phyloP scores from a whole-genome alignment of 2,888 invertebrate species.

The Eristalis tenax region DNA sequence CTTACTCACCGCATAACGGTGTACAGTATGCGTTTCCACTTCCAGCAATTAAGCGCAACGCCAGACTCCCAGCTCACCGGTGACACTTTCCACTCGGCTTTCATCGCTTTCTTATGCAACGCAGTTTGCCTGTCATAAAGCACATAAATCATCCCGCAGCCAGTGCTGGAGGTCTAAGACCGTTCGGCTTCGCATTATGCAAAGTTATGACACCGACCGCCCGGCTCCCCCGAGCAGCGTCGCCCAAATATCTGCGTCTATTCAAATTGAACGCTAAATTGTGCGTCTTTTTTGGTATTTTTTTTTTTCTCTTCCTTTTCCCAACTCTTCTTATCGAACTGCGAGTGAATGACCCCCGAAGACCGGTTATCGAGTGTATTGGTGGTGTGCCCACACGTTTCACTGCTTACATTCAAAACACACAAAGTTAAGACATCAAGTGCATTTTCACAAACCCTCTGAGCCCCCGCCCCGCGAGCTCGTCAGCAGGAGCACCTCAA shows the following conservation, averaged over 20 bases:
- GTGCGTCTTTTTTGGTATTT: background rate
- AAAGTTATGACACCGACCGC: slow-evolving; percentile 29
- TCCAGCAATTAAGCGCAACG: background rate
- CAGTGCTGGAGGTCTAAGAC: slow-evolving; percentile 1
- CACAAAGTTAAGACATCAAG: slow-evolving; percentile 55
- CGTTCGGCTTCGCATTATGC: slow-evolving; percentile 19
- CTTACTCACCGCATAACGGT: background rate
- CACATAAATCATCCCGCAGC: background rate
- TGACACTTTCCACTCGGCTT: background rate
- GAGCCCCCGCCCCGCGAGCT: no score
- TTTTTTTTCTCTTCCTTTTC: background rate
- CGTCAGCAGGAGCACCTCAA: no score
- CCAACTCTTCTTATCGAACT: background rate
- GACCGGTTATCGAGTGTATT: slow-evolving; percentile 28
- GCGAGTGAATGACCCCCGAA: slow-evolving; percentile 52
- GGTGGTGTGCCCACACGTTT: slow-evolving; percentile 40
- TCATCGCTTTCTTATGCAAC: background rate
- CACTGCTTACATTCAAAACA: slow-evolving; percentile 35
- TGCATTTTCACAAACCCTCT: slow-evolving; percentile 44
- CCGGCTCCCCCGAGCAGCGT: background rate
- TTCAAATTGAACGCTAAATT: slow-evolving; percentile 21
- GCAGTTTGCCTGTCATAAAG: background rate
- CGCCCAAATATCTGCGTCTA: background rate
- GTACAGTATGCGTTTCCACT: background rate
- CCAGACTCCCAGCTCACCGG: background rate